Evolutionary conservation across 2,888 invertebrate genomes (phyloP), one percentile per base, ranked within the genome.

Genomic region (Patella pellucida): DNA sequence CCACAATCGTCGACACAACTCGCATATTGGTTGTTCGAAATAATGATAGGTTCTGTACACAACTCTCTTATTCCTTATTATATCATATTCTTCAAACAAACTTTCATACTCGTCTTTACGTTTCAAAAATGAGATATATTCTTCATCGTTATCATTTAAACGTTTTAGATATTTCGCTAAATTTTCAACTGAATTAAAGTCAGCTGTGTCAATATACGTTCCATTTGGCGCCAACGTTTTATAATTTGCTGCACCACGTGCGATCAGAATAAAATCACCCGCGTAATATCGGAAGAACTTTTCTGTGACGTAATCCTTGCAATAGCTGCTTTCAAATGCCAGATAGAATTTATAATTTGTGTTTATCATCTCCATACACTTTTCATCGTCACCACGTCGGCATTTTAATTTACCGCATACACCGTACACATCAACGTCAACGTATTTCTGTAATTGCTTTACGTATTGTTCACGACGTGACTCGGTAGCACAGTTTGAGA

Each of bases 1-100:
- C 80, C 80, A 80, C 69, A 80, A 62, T 16, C 77, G 54, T 11
- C 76, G 72, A 54, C 80, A 80, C 50, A 78, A 50, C 51, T 78
- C 73, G 52, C 80, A 80, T 68, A 78, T 68, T 1, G 78, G 50
- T 23, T 62, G 68, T 12, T 70, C 12, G 51, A 78, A 77, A 67
- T 72, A 80, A 62, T 74, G 76, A 54, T 78, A 80, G 16, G 75
- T 71, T 69, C 74, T 74, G 14, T 68, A 31, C 19, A 68, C 52
- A 31, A 23, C 19, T 50, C 51, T 70, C 2, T 27, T 51, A 0
- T 70, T n/a, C 19, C 67, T 27, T 52, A 68, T 52, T n/a, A 68
- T 68, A 4, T 76, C 74, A 52, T 74, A 78, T 23, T 72, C 73
- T 56, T 76, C 76, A 67, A 68, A 67, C 41, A 74, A 41, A 9